A percentile compares a stretch with the other conserved stretches of the same genome.
Conservation (phyloP, 2,888 invertebrate genomes). For the Clunio marinus region DNA sequence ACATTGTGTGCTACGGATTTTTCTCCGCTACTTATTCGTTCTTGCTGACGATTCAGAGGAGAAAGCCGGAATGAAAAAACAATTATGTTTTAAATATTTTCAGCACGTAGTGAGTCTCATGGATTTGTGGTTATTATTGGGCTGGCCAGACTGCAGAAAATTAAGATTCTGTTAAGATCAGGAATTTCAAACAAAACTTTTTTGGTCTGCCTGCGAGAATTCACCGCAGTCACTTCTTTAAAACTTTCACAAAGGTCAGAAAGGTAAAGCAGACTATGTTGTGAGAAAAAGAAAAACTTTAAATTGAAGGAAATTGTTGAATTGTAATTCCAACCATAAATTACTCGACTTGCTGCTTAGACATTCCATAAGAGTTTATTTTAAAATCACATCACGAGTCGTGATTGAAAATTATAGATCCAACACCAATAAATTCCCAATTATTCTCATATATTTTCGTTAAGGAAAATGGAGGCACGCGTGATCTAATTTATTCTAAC, state of each 20-base stretch:
- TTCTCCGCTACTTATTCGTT: neutral
- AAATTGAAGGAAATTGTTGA: constrained; percentile 31
- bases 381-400: constrained; percentile 34
- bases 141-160: too few relatives aligned
- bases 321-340: constrained; percentile 25
- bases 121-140: neutral
- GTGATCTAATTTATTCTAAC: constrained; percentile 8
- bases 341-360: neutral
- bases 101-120: constrained; percentile 22
- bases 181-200: too few relatives aligned
- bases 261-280: too few relatives aligned
- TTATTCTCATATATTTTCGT: constrained; percentile 12
- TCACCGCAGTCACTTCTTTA: too few relatives aligned
- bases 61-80: constrained; percentile 22
- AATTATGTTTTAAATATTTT: constrained; percentile 38
- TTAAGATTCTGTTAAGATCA: too few relatives aligned
- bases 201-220: too few relatives aligned
- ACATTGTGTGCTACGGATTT: constrained; percentile 9
- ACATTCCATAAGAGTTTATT: neutral
- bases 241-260: too few relatives aligned
- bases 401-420: constrained; percentile 39
- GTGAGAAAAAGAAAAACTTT: constrained; percentile 9
- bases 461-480: neutral
- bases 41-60: neutral
- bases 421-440: constrained; percentile 31